Evolutionary conservation across 2,797 vertebrate species (phyloP).

Genomic region (Spinus pinus): DNA sequence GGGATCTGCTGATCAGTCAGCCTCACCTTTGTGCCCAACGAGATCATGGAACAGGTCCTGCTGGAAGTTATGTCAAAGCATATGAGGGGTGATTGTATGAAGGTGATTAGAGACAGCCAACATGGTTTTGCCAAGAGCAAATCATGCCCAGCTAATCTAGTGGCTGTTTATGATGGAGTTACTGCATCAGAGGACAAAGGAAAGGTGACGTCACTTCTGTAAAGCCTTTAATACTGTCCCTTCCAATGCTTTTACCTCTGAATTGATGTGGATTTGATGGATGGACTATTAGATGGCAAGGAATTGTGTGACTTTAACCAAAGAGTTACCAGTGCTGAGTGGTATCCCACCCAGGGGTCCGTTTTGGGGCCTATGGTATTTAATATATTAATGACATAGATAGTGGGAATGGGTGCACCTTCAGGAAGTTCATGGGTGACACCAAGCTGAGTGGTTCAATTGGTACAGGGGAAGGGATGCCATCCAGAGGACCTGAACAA

Average conservation of each 20-base stretch:
- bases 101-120: background rate
- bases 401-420: background rate
- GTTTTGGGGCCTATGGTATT: background rate
- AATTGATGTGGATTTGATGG: background rate
- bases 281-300: background rate
- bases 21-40: background rate
- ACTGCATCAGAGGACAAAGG: background rate
- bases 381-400: background rate
- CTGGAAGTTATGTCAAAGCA: background rate
- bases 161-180: background rate
- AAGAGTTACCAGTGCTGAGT: background rate
- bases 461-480: fast-evolving
- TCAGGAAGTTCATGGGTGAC: background rate
- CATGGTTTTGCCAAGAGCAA: background rate
- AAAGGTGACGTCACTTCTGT: background rate
- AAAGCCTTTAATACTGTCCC: background rate
- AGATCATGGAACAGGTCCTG: background rate
- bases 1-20: background rate
- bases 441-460: background rate
- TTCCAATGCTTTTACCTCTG: background rate
- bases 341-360: background rate
- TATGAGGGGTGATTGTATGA: background rate
- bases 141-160: background rate
- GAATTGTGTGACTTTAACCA: background rate
- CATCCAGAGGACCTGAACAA: too few species aligned